These are phyloP conservation scores for Acomys russatus DNA, from an alignment of 2,797 vertebrate species.

Conservation along the genomic window DNA sequence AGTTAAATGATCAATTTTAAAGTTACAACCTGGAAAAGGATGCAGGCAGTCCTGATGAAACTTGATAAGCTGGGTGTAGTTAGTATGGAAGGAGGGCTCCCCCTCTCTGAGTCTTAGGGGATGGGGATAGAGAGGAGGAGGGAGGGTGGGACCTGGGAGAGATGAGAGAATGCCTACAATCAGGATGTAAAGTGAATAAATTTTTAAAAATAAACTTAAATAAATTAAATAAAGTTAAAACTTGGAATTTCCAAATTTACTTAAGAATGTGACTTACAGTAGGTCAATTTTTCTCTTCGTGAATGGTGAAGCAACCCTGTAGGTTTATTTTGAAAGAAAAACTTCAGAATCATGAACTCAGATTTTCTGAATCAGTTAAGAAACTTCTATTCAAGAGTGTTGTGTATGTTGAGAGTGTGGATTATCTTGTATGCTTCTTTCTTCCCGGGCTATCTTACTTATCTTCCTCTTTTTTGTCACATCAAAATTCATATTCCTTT, in stretches of 20 bases:
- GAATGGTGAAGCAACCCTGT: not conserved
- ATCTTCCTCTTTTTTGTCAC: conserved; percentile 78
- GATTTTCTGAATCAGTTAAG: conserved; percentile 80
- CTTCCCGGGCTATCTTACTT: not conserved
- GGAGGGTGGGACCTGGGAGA: no score
- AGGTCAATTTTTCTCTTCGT: not conserved
- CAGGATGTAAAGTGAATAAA: no score
- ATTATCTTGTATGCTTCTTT: conserved; percentile 63
- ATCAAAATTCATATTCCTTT: conserved; percentile 75
- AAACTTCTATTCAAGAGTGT: conserved; percentile 72
- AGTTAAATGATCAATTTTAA: conserved; percentile 4
- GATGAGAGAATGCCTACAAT: no score
- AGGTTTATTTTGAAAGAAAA: conserved; percentile 32
- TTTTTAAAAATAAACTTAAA: no score
- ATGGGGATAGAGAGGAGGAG: no score
- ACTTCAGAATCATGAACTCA: conserved; percentile 59
- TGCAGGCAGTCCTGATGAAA: no score
- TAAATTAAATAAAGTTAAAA: no score
- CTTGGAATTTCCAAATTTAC: no score
- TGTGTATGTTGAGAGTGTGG: conserved; percentile 59
- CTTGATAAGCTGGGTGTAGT: no score
- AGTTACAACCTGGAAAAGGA: not conserved
- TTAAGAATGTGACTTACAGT: not conserved
- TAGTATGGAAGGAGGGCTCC: no score
- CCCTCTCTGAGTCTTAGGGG: no score